Evolutionary conservation across 1,140 invertebrate species (phyloP), one percentile per base, ranked within the genome.

Genomic region (Drosophila ohnishii): DNA sequence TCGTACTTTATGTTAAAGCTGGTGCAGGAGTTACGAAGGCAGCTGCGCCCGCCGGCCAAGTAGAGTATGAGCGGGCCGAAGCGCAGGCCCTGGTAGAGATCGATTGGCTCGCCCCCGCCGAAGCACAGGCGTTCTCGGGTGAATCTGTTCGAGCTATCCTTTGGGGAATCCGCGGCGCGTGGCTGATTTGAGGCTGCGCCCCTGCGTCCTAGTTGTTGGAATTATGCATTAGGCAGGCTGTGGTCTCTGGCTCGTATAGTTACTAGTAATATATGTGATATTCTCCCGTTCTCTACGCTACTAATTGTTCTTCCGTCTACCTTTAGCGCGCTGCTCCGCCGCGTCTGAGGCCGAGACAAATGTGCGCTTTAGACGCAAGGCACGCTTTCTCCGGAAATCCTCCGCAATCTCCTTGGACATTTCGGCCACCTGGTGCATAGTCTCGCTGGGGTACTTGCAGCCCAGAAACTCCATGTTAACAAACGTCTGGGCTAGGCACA

Each of bases 401-500:
- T 88, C 80, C 0, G 95, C 94, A 2, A 96, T 93, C 39, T 95
- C 95, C 87, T 94, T 92, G 0, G 96, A 95, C 40, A 97, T 89
- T 84, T 96, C 94, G 1, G 94, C 94, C 58, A 97, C 94, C 40
- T 95, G 89, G 22, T 93, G 92, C 97, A 98, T 98, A 0, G 96
- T 96, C 76, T 95, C 93, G 40, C 92, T 88, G 25, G 96, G 96
- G 92, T 97, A 97, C 81, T 95, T 96, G 93, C 96, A 97, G 44
- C 96, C 96, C 80, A 97, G 92, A 58, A 97, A 94, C 90, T 97
- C 96, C 40, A 97, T 93, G 91, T 97, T 98, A 0, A 94, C 93
- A 86, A 97, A 97, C 11, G 96, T 95, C 92, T 96, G 95, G 13
- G 96, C 96, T 57, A 97, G 92, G 91, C 96, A 97, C 37, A 97